phyloP scores from a whole-genome alignment of 1,140 invertebrate species.

The Caenorhabditis remanei region DNA sequence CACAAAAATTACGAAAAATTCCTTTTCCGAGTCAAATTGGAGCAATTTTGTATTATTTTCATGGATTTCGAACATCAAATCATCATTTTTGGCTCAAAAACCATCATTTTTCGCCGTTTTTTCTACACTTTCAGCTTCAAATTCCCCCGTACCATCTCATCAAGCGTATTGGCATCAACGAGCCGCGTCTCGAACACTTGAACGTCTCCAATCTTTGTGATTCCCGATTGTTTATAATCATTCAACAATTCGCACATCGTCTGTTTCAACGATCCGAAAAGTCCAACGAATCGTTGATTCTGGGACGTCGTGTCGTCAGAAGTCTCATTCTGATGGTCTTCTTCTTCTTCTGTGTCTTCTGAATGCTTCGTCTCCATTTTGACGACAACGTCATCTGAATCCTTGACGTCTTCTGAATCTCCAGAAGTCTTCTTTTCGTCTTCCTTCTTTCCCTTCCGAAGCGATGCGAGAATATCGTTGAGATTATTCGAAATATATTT shows the following conservation, averaged over 20 bases:
- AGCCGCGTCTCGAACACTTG: neutral
- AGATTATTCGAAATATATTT: conserved; percentile 1
- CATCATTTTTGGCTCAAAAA: no score
- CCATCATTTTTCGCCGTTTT: no score
- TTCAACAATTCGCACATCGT: neutral
- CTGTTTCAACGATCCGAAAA: neutral
- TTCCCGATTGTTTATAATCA: conserved; percentile 11
- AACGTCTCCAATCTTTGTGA: neutral
- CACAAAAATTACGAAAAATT: no score
- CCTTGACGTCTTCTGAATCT: neutral
- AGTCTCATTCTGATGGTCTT: neutral
- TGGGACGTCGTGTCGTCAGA: neutral
- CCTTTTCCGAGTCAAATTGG: no score
- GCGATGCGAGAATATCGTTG: neutral
- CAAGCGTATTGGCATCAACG: neutral
- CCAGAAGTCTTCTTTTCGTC: neutral
- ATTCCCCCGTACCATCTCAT: neutral
- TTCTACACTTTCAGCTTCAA: no score
- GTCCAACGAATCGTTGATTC: neutral
- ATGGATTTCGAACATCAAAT: no score
- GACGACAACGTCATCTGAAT: neutral
- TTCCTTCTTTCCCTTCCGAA: neutral
- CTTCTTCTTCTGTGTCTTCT: neutral
- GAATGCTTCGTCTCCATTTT: neutral
- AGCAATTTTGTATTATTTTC: no score